Base-by-base conservation (phyloP, 2,888 invertebrate genomes). In the Phanerotoma sp. region DNA sequence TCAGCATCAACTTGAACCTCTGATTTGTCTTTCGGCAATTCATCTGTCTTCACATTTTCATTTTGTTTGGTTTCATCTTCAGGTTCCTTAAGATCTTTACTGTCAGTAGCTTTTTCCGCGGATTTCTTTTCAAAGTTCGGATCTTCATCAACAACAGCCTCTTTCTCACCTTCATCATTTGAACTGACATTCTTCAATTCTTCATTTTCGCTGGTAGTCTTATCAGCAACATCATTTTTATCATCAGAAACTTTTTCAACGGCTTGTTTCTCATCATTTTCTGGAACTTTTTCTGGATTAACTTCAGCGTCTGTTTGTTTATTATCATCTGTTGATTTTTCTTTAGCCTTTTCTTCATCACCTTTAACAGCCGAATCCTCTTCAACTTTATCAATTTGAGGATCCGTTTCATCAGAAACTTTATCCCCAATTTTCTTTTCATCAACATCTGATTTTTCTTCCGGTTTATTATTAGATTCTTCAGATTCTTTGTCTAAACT, bases 401-500 rank as follows among this genome's bases (percentile, higher is more conserved):
- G n/a, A n/a, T 7, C 32, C 16, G 58, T 61, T 25, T 62, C 61
- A n/a, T n/a, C 25, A 11, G n/a, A n/a, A n/a, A n/a, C n/a, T n/a
- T n/a, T n/a, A n/a, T n/a, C n/a, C n/a, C n/a, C n/a, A n/a, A 41
- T 40, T 30, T 56, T 62, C 57, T 20, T 54, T 22, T 70, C 66
- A 6, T 65, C 66, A n/a, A 61, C 57, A 21, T 73, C 66, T 41
- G 68, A 64, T 46, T 66, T 51, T 11, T 57, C 33, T 53, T 68
- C 66, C 6, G 61, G 61, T 45, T 70, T 69, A 47, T 65, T 69
- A 51, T 68, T 66, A 11, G 55, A 58, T 51, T 74, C 70, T 13
- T 35, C 13, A 13, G 35, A 25, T 21, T 30, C 18, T 25, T 25
- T 25, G 9, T 25, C 25, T 3, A 9, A 25, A 25, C 25, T 25